Conservation (phyloP, 1,140 invertebrate genomes). For the Thalassaphorura encarpata region DNA sequence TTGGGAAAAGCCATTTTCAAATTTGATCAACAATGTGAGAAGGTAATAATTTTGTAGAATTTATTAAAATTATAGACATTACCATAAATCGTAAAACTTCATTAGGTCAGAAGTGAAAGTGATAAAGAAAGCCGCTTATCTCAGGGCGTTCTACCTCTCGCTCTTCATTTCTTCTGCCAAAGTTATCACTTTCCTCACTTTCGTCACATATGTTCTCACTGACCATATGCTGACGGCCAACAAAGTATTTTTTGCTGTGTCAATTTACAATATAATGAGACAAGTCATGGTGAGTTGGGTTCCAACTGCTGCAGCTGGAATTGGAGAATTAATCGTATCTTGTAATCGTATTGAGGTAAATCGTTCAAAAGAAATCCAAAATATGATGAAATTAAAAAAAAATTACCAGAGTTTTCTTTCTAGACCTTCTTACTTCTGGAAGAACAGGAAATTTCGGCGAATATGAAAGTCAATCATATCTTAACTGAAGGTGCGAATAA, state of each 20-base stretch:
- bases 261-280: slow-evolving; percentile 20
- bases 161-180: slow-evolving; percentile 41
- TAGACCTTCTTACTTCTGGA: slow-evolving; percentile 12
- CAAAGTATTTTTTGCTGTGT: slow-evolving; percentile 44
- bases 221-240: slow-evolving; percentile 57
- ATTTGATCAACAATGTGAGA: slow-evolving; percentile 16
- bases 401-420: too few species aligned
- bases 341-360: slow-evolving; percentile 18
- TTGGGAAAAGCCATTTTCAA: slow-evolving; percentile 57
- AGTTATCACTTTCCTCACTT: slow-evolving; percentile 58
- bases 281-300: slow-evolving; percentile 40
- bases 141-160: slow-evolving; percentile 20
- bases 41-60: too few species aligned
- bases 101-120: slow-evolving; percentile 27
- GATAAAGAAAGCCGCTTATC: slow-evolving; percentile 13
- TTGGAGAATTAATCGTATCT: slow-evolving; percentile 15
- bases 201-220: slow-evolving; percentile 55
- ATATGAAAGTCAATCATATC: neutral
- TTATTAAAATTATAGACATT: too few species aligned
- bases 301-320: slow-evolving; percentile 39
- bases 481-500: neutral
- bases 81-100: too few species aligned
- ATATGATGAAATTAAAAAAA: too few species aligned
- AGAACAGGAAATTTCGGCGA: neutral
- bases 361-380: too few species aligned